phyloP scores from a whole-genome alignment of 2,113 vertebrate genomes.

The Carollia perspicillata region DNA sequence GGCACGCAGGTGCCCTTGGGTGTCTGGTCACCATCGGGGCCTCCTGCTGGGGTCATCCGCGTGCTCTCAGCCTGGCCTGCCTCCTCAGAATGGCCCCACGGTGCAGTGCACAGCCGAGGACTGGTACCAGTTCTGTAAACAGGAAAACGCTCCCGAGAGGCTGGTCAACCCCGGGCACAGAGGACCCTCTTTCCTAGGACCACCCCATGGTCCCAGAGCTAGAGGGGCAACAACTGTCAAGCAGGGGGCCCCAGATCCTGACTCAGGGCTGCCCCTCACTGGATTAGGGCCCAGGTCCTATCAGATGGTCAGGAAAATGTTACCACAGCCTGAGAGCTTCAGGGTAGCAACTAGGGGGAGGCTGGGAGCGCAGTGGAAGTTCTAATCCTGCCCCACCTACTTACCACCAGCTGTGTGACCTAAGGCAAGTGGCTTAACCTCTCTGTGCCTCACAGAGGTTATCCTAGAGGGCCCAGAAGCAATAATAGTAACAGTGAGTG shows the following conservation, averaged over 20 bases:
- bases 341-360: not conserved
- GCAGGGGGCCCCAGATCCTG: not conserved
- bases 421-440: not conserved
- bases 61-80: rapidly evolving
- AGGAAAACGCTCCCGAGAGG: not conserved
- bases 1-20: not conserved
- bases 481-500: not conserved
- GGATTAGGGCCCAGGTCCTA: not conserved
- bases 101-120: not conserved
- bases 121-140: not conserved
- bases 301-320: not conserved
- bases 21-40: not conserved
- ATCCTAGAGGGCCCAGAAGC: not conserved
- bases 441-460: not conserved
- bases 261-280: not conserved
- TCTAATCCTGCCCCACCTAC: not conserved
- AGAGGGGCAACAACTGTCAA: not conserved
- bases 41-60: rapidly evolving
- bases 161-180: not conserved
- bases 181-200: not conserved
- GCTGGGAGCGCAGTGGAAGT: not conserved
- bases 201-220: not conserved
- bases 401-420: not conserved
- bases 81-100: not conserved
- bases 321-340: not conserved